Evolutionary conservation across 53 echinoderm and acorn worm genomes (phyloP), one percentile per base, ranked within the genome.

Genomic region (Apostichopus leukothele): DNA sequence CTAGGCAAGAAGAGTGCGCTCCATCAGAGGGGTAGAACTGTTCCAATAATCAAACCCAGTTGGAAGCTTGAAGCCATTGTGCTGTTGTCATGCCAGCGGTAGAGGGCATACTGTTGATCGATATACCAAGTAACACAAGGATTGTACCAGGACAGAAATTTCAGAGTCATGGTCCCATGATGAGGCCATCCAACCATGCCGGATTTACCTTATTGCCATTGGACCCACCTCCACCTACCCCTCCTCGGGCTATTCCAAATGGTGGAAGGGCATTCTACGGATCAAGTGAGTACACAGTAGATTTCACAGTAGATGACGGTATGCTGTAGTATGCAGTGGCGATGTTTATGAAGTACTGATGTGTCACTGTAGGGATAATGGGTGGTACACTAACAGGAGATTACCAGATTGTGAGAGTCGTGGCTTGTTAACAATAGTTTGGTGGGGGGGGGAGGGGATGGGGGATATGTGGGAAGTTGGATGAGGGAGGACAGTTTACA

Each of bases 161-260:
- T 39, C 63, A 63, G 18, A 60, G 85, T 67, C 85, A 85, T 67
- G 85, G 85, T 85, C 85, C 85, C 26, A 66, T 8, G 26, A 85
- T 85, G 85, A 23, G 85, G 85, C 85, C 85, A 39, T 26, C 77
- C 50, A 22, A 85, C 13, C 18, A 67, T 67, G n/a, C 66, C 22
- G 85, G 85, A 51, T 85, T 85, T 59, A 85, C 67, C 50, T 59
- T 66, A 7, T 18, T 85, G 39, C 85, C 85, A 26, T n/a, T 67
- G 85, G 85, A 85, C 25, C 85, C 85, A 67, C 85, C 85, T 4
- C 85, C 85, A 9, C 67, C 85, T 39, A 85, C 85, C 18, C 85
- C 85, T 39, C 85, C 85, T 9, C 55, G 85, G 59, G 81, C 81
- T 22, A 81, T 81, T 55, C 81, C 81, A 81, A 85, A 85, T 85